These are phyloP conservation scores for Drosophila nannoptera DNA, from an alignment of 1,140 invertebrate genomes.

Conservation along the genomic window DNA sequence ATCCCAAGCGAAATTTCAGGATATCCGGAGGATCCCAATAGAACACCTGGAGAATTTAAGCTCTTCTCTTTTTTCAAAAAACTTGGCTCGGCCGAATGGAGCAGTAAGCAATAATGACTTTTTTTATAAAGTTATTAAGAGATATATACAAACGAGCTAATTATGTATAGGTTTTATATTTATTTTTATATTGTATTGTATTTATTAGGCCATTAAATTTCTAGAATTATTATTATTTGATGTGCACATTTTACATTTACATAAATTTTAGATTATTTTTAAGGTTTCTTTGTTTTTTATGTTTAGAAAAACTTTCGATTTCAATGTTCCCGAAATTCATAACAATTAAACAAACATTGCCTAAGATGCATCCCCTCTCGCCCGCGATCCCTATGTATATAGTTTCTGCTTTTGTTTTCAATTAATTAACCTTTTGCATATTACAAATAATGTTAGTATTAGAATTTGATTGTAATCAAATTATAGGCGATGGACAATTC, in stretches of 20 bases:
- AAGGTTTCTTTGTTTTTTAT: slow-evolving; percentile 30
- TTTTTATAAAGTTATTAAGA: neutral
- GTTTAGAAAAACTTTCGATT: slow-evolving; percentile 63
- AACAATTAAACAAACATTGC: slow-evolving; percentile 70
- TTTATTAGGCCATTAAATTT: slow-evolving; percentile 75
- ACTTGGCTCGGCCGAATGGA: too few species aligned
- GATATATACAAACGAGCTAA: slow-evolving; percentile 19
- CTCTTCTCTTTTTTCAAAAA: too few species aligned
- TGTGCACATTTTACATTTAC: slow-evolving; percentile 77
- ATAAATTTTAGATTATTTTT: slow-evolving; percentile 59
- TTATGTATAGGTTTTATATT: slow-evolving; percentile 28
- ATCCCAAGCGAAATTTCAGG: too few species aligned
- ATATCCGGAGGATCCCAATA: too few species aligned
- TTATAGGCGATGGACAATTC: slow-evolving; percentile 17
- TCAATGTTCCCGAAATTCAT: slow-evolving; percentile 71
- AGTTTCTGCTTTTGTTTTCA: slow-evolving; percentile 15
- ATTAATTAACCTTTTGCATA: slow-evolving; percentile 24
- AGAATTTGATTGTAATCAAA: slow-evolving; percentile 18
- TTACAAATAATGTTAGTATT: slow-evolving; percentile 34
- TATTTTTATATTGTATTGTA: slow-evolving; percentile 61
- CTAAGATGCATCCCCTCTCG: slow-evolving; percentile 45
- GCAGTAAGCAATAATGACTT: too few species aligned
- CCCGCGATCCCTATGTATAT: slow-evolving; percentile 29
- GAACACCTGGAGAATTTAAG: too few species aligned
- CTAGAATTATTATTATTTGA: slow-evolving; percentile 76